A percentile compares a stretch with the other conserved stretches of the same genome.
phyloP scores from a whole-genome alignment of 53 echinoderm and acorn worm genomes.

The Pentamera pediparva region DNA sequence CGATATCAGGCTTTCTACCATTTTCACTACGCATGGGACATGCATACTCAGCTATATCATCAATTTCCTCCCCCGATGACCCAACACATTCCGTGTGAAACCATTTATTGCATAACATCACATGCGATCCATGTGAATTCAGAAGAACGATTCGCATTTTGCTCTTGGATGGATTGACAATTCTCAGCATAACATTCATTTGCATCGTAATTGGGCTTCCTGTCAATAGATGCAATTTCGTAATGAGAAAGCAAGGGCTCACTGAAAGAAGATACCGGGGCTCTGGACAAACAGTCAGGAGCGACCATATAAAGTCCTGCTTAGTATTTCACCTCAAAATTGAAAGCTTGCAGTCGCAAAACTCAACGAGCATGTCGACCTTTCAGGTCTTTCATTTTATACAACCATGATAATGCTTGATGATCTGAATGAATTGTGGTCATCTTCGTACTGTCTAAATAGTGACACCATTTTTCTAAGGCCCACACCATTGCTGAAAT shows the following conservation, averaged over 20 bases:
- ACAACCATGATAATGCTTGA: slow-evolving; percentile 21
- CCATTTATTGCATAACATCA: slow-evolving; percentile 45
- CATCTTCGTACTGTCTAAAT: slow-evolving; percentile 11
- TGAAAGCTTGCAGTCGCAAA: slow-evolving; percentile 39
- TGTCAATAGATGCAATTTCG: too few relatives aligned
- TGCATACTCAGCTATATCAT: background rate
- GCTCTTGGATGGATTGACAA: background rate
- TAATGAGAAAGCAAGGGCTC: too few relatives aligned
- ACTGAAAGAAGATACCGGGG: too few relatives aligned
- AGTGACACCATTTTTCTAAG: slow-evolving; percentile 33
- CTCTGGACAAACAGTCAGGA: slow-evolving; percentile 38
- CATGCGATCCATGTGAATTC: slow-evolving; percentile 39
- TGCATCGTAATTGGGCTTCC: too few relatives aligned
- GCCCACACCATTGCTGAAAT: slow-evolving; percentile 50
- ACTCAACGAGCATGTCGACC: slow-evolving; percentile 48
- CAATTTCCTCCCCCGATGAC: slow-evolving; percentile 2
- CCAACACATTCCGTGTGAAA: slow-evolving; percentile 37
- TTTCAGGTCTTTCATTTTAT: background rate
- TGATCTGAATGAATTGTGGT: slow-evolving; percentile 13
- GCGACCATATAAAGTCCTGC: slow-evolving; percentile 29
- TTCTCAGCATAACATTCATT: too few relatives aligned
- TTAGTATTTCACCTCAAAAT: slow-evolving; percentile 37
- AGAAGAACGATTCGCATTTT: background rate
- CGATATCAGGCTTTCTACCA: background rate
- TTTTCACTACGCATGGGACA: background rate